phyloP scores from a whole-genome alignment of 2,888 invertebrate genomes.

The Biston betularia region DNA sequence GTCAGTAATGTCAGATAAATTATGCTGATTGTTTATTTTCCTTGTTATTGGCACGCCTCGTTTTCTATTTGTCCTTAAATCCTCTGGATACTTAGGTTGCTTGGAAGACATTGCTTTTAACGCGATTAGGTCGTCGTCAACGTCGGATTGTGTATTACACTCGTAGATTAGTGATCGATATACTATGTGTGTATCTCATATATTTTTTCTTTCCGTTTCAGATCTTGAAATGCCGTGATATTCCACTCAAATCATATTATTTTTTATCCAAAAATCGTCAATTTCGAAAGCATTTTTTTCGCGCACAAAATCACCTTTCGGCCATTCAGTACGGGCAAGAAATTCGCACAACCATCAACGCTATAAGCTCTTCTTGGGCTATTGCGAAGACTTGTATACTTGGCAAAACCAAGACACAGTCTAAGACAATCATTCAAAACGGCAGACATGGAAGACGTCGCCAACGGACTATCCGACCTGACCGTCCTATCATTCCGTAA shows the following conservation, averaged over 20 bases:
- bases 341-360: constrained; percentile 46
- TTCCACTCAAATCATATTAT: constrained; percentile 60
- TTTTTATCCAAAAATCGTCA: constrained; percentile 58
- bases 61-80: too few relatives aligned
- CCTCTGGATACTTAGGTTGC: too few relatives aligned
- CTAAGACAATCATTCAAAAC: constrained; percentile 30
- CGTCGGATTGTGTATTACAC: too few relatives aligned
- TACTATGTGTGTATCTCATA: background rate
- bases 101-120: background rate
- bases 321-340: constrained; percentile 63
- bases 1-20: too few relatives aligned
- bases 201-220: constrained; percentile 54
- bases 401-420: constrained; percentile 48
- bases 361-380: constrained; percentile 48
- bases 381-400: constrained; percentile 52
- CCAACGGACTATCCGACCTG: constrained; percentile 63
- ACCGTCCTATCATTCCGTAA: constrained; percentile 76
- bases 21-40: too few relatives aligned
- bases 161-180: too few relatives aligned
- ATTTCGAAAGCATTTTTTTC: constrained; percentile 47
- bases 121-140: too few relatives aligned
- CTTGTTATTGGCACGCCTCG: too few relatives aligned
- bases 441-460: constrained; percentile 55
- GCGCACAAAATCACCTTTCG: constrained; percentile 48
- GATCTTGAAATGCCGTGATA: constrained; percentile 84